Conservation (phyloP, 2,888 invertebrate genomes). For the Epistrophella euchroma region DNA sequence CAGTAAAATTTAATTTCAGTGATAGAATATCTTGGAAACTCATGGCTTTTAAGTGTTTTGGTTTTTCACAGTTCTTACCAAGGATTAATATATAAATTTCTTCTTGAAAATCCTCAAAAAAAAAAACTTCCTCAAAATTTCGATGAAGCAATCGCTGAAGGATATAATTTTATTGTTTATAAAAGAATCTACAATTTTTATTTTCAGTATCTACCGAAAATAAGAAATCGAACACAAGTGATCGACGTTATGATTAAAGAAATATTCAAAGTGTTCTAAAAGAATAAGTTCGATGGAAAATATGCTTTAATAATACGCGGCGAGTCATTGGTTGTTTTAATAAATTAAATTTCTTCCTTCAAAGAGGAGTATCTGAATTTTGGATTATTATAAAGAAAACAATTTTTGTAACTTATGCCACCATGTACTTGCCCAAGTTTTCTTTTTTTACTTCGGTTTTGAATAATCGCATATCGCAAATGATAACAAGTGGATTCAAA, state of each 20-base stretch:
- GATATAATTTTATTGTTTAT: background rate
- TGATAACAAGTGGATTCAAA: background rate
- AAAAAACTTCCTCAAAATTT: background rate
- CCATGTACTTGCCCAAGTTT: conserved; percentile 2
- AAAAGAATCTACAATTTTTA: background rate
- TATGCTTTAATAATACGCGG: background rate
- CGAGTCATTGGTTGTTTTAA: background rate
- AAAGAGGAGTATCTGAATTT: background rate
- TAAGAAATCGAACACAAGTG: background rate
- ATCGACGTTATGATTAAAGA: rapidly evolving
- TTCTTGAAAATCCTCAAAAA: background rate
- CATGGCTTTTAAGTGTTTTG: background rate
- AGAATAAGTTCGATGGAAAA: background rate
- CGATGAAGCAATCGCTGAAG: background rate
- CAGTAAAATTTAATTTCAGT: background rate
- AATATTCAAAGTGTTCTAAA: background rate
- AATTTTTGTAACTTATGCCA: background rate
- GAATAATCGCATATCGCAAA: background rate
- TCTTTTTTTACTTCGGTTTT: background rate
- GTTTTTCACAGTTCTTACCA: background rate
- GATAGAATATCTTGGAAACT: background rate
- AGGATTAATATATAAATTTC: conserved; percentile 2
- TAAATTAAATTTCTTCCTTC: background rate
- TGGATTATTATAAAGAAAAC: background rate
- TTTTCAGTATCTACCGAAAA: background rate